phyloP scores from a whole-genome alignment of 2,888 invertebrate species.

The Vandiemenella viatica region DNA sequence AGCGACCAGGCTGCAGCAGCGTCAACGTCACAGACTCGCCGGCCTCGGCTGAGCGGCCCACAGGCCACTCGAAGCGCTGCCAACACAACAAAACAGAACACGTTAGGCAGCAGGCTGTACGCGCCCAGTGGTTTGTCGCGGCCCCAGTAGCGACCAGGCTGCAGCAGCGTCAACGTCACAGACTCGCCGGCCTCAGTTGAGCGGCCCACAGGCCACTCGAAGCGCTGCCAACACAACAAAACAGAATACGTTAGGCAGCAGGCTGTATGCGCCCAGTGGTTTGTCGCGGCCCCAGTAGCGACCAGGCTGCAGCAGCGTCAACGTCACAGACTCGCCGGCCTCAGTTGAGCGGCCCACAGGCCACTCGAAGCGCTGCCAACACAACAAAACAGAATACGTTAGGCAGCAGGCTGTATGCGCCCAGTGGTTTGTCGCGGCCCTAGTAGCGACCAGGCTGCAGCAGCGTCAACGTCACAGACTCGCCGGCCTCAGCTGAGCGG shows the following conservation, averaged over 20 bases:
- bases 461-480: conserved; percentile 41
- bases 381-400: too few species aligned
- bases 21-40: conserved; percentile 45
- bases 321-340: conserved; percentile 41
- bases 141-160: conserved; percentile 40
- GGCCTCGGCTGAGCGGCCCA: conserved; percentile 44
- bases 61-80: conserved; percentile 53
- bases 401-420: conserved; percentile 55
- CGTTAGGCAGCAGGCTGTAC: conserved; percentile 56
- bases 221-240: too few species aligned
- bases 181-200: conserved; percentile 45
- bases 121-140: conserved; percentile 47
- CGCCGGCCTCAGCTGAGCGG: conserved; percentile 43
- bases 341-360: conserved; percentile 48
- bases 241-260: too few species aligned
- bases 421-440: conserved; percentile 42
- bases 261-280: conserved; percentile 51
- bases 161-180: conserved; percentile 38
- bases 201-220: conserved; percentile 54
- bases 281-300: conserved; percentile 45
- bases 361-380: conserved; percentile 53
- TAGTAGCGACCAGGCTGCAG: conserved; percentile 42
- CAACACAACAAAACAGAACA: too few species aligned
- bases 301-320: conserved; percentile 38
- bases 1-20: conserved; percentile 37